Base-by-base conservation (phyloP, 2,888 invertebrate genomes). In the Agonopterix arenella region DNA sequence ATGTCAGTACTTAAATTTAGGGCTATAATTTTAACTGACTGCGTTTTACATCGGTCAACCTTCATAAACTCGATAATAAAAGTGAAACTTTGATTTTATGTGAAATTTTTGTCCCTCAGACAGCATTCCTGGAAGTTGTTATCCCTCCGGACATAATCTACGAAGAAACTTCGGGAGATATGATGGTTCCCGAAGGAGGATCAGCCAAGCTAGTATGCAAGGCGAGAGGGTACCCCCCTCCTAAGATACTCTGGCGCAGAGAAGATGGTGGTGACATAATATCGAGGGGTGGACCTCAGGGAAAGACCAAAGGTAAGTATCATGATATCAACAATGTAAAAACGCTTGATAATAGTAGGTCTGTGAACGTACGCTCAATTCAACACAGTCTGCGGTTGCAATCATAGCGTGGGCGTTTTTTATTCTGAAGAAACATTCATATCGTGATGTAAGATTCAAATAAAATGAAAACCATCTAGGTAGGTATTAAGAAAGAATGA, bases 181-280 rank as follows among this genome's bases (percentile, higher is more conserved):
- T 97, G 92, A 96, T 96, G 95, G 96, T 97, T 49, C 96, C 96
- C n/a, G 97, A 97, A 85, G 96, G 96, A 48, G 96, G 96, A 41
- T 93, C 95, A 5, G 96, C 96, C 0, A 96, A 96, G 77, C 88
- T 97, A 61, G 92, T 95, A 53, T 97, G 97, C 83, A 95, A 95
- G 76, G 96, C 96, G 1, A 91, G 94, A 52, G 96, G 97, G 4
- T 94, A 93, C 70, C 96, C 96, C 8, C 93, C 94, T 59, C 97
- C 97, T 0, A 93, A 93, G 68, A 95, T 97, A 63, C 91, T 93
- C 18, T 97, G 97, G 97, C 91, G 94, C 57, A 91, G 97, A 53
- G 97, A 97, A 83, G 97, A 97, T 72, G 95, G 95, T 2, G 93
- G 93, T 2, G 93, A 95, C 58, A 95, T 97, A 56, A 94, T 96